These are phyloP conservation scores for Helicolenus hilgendorfi DNA, from an alignment of 2,797 vertebrate genomes.

Conservation along the genomic window DNA sequence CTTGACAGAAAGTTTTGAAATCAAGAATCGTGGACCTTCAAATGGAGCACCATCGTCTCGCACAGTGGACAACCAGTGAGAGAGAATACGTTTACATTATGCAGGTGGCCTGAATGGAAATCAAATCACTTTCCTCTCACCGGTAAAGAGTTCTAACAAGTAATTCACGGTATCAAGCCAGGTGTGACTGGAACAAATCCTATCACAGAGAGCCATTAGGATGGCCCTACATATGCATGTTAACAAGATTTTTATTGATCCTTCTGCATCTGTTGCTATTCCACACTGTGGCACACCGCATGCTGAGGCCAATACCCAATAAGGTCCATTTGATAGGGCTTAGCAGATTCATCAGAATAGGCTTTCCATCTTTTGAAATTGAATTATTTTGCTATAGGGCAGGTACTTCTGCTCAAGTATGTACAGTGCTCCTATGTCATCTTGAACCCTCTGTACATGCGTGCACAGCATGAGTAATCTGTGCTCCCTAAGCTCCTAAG, in stretches of 20 bases:
- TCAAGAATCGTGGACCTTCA: neutral
- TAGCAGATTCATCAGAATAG: neutral
- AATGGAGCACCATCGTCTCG: neutral
- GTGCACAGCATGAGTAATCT: conserved; percentile 22
- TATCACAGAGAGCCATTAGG: conserved; percentile 53
- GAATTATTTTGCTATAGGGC: conserved; percentile 3
- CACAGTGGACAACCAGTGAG: neutral
- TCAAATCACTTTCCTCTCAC: conserved; percentile 38
- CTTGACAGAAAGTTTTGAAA: conserved; percentile 3
- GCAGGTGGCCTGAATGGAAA: conserved; percentile 26
- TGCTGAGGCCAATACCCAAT: conserved; percentile 23
- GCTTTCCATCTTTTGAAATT: conserved; percentile 1
- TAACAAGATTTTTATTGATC: conserved; percentile 76
- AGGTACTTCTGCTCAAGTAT: neutral
- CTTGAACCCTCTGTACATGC: neutral
- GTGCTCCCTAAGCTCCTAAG: neutral
- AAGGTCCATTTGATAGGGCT: conserved; percentile 30
- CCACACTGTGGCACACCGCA: conserved; percentile 41
- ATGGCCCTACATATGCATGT: conserved; percentile 40
- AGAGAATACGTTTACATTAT: conserved; percentile 9
- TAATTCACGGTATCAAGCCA: conserved; percentile 31
- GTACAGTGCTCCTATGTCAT: neutral
- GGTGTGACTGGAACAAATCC: conserved; percentile 63
- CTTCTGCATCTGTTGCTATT: conserved; percentile 43
- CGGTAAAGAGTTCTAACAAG: neutral